Base-by-base conservation (phyloP, 2,797 vertebrate genomes). In the Danio kyathit region DNA sequence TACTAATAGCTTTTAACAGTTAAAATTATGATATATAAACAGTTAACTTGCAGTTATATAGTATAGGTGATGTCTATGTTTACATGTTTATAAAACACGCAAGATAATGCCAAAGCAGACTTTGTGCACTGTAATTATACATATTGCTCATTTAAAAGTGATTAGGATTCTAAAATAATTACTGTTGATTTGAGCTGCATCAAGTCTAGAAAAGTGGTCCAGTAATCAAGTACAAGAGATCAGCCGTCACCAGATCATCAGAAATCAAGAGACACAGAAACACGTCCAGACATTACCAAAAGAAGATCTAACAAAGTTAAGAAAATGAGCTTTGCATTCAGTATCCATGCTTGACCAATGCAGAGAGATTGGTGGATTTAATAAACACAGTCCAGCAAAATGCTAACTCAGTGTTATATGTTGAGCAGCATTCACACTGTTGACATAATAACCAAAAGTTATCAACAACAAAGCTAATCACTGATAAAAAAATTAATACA, bases 161-260 rank as follows among this genome's bases (percentile, higher is more conserved):
- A 51, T 16, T 6, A 51, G 49, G 49, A 57, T 57, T 57, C 4
- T 21, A 11, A 51, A 51, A 29, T 29, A 29, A 29, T 29, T 29
- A 29, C 29, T 29, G 29, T 29, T 29, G 29, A 29, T 29, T 29
- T 29, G 29, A 51, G 9, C 5, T 19, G 41, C 65, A 59, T 40
- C 5, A 13, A 19, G 8, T 38, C 29, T 5, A 59, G 14, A 67
- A 48, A 11, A 52, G 8, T 21, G 64, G 8, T 74, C 5, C 2
- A 48, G 5, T 17, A 40, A 11, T 59, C 41, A 59, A 19, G 5
- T 48, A 5, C 8, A 46, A n/a, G 66, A 65, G 44, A 60, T 88
- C 90, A 91, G 85, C 91, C 90, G 92, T 93, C 93, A 92, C 89
- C 89, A 83, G 56, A 57, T 74, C 80, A 88, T 85, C 46, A 84